Conservation (phyloP, 2,113 vertebrate genomes). For the Callionymus lyra region DNA sequence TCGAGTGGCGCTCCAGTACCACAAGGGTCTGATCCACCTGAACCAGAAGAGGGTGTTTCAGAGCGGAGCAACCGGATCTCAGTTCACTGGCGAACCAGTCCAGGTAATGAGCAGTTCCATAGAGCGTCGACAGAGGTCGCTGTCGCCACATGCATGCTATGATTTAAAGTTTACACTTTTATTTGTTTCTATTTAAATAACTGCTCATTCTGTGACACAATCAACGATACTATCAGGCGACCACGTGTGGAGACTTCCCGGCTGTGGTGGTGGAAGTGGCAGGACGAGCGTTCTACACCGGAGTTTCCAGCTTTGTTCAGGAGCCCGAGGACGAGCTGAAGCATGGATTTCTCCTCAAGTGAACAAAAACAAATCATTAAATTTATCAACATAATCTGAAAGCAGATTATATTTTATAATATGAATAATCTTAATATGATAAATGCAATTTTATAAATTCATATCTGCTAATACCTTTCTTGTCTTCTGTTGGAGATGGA, state of each 20-base stretch:
- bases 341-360: slow-evolving; percentile 81
- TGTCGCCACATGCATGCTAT: too few relatives aligned
- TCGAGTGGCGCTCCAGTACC: slow-evolving; percentile 84
- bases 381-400: too few relatives aligned
- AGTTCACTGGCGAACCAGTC: slow-evolving; percentile 83
- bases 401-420: neutral
- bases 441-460: too few relatives aligned
- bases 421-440: too few relatives aligned
- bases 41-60: slow-evolving; percentile 77
- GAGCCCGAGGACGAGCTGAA: slow-evolving; percentile 76
- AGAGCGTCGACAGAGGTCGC: neutral
- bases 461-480: too few relatives aligned
- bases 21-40: slow-evolving; percentile 80
- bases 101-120: slow-evolving; percentile 56
- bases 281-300: slow-evolving; percentile 83
- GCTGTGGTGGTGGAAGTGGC: slow-evolving; percentile 87
- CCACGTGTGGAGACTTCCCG: slow-evolving; percentile 72
- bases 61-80: slow-evolving; percentile 77
- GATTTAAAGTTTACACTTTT: too few relatives aligned
- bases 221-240: slow-evolving; percentile 78
- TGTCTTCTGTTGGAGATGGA: too few relatives aligned
- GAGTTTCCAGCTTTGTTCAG: slow-evolving; percentile 72
- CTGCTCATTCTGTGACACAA: too few relatives aligned
- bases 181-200: neutral
- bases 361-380: too few relatives aligned